Conservation (phyloP, 2,888 invertebrate genomes). For the Incurvaria masculella region DNA sequence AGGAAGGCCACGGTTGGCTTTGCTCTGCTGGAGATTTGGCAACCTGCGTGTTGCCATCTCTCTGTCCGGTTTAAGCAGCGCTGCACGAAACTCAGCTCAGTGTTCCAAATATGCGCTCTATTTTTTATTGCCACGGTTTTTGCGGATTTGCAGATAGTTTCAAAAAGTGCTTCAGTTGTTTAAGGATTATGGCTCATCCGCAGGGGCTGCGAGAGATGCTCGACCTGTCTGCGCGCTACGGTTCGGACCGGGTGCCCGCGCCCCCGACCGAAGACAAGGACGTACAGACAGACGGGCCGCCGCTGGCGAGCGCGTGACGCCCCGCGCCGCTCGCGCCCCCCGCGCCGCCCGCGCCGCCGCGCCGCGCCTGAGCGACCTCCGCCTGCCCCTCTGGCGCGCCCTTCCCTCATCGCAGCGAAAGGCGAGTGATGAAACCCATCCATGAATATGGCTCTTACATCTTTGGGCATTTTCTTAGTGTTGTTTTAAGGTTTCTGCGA, state of each 20-base stretch:
- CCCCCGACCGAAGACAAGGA: conserved; percentile 68
- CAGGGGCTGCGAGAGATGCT: conserved; percentile 82
- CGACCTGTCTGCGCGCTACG: conserved; percentile 74
- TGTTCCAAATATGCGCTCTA: too few species aligned
- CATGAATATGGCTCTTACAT: not conserved
- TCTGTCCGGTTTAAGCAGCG: too few species aligned
- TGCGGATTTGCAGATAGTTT: not conserved
- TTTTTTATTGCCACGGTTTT: too few species aligned
- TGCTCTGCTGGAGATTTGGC: too few species aligned
- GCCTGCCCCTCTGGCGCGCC: conserved; percentile 4
- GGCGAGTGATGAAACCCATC: not conserved
- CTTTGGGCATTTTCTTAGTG: not conserved
- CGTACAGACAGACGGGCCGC: conserved; percentile 67
- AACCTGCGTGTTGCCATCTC: too few species aligned
- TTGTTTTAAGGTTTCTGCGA: not conserved
- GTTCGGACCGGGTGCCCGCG: conserved; percentile 49
- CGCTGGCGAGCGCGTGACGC: conserved; percentile 43
- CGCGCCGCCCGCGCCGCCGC: conserved; percentile 16
- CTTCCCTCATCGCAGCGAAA: not conserved
- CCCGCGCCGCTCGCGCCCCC: conserved; percentile 24
- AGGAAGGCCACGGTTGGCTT: too few species aligned
- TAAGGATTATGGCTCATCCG: conserved; percentile 22
- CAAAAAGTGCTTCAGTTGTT: not conserved
- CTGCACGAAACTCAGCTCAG: too few species aligned
- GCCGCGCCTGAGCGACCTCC: conserved; percentile 24